Percentiles rank a stretch among this genome's conserved stretches.
These are phyloP conservation scores for Sylvilagus bachmani DNA, from an alignment of 2,113 vertebrate genomes.

Conservation along the genomic window DNA sequence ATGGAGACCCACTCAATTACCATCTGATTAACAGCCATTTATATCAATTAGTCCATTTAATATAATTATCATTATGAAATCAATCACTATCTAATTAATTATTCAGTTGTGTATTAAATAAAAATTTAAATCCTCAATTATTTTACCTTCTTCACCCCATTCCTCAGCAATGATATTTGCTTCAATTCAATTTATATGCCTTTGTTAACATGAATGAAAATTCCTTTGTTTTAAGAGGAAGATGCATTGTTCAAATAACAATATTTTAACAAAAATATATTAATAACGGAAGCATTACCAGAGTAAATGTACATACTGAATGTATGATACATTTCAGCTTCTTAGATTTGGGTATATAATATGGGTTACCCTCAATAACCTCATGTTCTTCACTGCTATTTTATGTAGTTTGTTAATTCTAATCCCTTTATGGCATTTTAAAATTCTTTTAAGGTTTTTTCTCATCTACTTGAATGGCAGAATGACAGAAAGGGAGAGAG, in stretches of 20 bases:
- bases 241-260: neutral
- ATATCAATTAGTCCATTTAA: neutral
- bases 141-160: neutral
- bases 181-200: neutral
- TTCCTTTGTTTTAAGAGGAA: neutral
- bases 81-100: neutral
- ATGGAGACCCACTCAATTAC: neutral
- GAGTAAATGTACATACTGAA: neutral
- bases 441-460: no score
- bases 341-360: slow-evolving; percentile 3
- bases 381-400: neutral
- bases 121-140: neutral
- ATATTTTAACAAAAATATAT: neutral
- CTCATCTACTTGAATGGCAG: no score
- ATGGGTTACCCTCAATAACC: neutral
- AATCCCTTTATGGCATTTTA: neutral
- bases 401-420: neutral
- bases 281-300: neutral
- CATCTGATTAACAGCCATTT: neutral
- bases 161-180: neutral
- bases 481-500: no score
- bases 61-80: neutral
- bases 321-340: neutral
- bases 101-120: neutral
- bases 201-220: neutral